Evolutionary conservation across 2,113 vertebrate species (phyloP), one percentile per base, ranked within the genome.

Genomic region (Spheniscus mendiculus): DNA sequence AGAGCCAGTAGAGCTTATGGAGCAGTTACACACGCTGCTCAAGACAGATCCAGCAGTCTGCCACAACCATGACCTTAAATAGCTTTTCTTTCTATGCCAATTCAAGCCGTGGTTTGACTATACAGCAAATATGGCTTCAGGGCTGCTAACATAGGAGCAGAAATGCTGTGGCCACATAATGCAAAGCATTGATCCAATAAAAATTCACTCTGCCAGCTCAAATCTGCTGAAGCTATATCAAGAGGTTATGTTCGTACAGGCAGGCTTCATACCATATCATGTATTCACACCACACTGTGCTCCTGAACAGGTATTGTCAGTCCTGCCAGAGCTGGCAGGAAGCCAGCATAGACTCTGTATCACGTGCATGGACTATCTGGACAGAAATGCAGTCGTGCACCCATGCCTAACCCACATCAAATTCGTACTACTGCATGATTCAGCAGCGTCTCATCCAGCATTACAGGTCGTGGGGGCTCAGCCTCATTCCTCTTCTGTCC

Each of bases 41-140:
- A 11, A 89, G 87, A 55, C 83, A 85, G 84, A 72, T 49, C 49
- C 58, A 93, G 83, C 65, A 88, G 94, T 84, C 89, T 96, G 83
- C 81, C 89, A 96, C 89, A 91, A 21, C 49, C 87, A 53, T 76
- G 93, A 94, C 90, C 94, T 96, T 56, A 94, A 82, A 90, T 52
- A 73, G 52, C 83, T 92, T 94, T 84, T 61, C 83, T 71, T 91
- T 49, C 93, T 29, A 1, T 34, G 62, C 71, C 93, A 95, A 8
- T 76, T 83, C 79, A 81, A 93, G 79, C 83, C 85, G 58, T 18
- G n/a, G 21, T 71, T 59, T 78, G 74, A 55, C 72, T 85, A 6
- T 45, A 38, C 42, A 70, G 61, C 63, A 87, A 52, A 80, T 83
- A 61, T 76, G 44, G 80, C 82, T 88, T 77, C 66, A 61, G 82